phyloP scores from a whole-genome alignment of 2,113 vertebrate genomes.

The Taxidea taxus region DNA sequence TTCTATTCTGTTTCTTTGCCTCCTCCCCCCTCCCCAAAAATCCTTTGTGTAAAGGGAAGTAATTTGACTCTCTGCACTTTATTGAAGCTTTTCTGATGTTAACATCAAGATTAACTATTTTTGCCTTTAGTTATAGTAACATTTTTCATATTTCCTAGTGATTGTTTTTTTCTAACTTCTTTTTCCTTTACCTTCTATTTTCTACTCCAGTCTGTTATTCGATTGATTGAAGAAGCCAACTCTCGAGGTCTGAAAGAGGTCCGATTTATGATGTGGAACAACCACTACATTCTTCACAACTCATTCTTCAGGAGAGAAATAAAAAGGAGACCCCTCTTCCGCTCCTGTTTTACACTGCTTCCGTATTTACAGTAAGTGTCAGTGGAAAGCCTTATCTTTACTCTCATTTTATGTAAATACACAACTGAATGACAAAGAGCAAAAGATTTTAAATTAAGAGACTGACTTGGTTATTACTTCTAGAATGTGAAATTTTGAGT shows the following conservation, averaged over 20 bases:
- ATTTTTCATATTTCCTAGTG: conserved; percentile 29
- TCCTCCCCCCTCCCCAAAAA: rapidly evolving
- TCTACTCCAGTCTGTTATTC: conserved; percentile 90
- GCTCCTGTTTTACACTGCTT: conserved; percentile 91
- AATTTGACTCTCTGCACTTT: conserved; percentile 9
- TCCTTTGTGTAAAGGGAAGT: not conserved
- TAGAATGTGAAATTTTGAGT: conserved; percentile 23
- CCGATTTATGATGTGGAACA: conserved; percentile 96
- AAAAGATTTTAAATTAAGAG: not conserved
- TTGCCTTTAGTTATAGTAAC: conserved; percentile 3
- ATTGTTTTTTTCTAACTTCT: conserved; percentile 8
- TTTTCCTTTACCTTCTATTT: not conserved
- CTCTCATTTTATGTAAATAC: not conserved
- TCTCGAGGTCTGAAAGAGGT: conserved; percentile 95
- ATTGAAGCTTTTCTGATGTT: conserved; percentile 25
- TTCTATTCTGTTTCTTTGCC: not conserved
- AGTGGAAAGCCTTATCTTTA: not conserved
- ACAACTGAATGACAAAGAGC: conserved; percentile 3
- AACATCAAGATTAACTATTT: conserved; percentile 16
- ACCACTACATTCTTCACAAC: conserved; percentile 97
- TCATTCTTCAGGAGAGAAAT: conserved; percentile 95
- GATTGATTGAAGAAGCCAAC: conserved; percentile 94
- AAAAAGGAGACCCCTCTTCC: conserved; percentile 94
- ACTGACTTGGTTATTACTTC: not conserved
- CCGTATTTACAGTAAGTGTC: conserved; percentile 93